Base-by-base conservation (phyloP, 2,113 vertebrate species). In the Gymnarchus niloticus region DNA sequence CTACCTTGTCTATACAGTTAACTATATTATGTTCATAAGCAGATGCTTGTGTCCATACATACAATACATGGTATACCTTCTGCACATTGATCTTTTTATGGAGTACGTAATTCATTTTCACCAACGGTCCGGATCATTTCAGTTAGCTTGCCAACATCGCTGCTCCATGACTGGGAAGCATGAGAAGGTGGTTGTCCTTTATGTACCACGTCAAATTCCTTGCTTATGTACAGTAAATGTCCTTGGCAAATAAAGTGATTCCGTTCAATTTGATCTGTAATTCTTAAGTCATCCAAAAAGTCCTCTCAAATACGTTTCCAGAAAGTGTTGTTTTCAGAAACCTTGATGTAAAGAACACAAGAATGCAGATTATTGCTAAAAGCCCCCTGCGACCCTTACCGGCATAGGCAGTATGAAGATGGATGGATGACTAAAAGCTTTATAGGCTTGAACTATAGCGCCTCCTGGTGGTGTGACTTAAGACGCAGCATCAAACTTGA, bases 391-490 rank as follows among this genome's bases (percentile, higher is more conserved):
- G n/a, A n/a, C n/a, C n/a, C n/a, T n/a, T n/a, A n/a, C n/a, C n/a
- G n/a, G n/a, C n/a, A n/a, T n/a, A n/a, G n/a, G n/a, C n/a, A n/a
- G n/a, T n/a, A n/a, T 33, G 48, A 19, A 41, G 23, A 78, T 21
- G 44, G n/a, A n/a, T n/a, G n/a, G n/a, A 78, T 3, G n/a, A 61
- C 57, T 61, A 61, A 61, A 59, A 61, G 19, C 57, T 3, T 19
- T 77, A 61, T 57, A 49, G 57, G 28, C 56, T 54, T 90, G 87
- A 90, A 78, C 87, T 90, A 87, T 92, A 90, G 89, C 90, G 85
- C 90, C 91, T 88, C 90, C 91, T 92, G 87, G 89, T 91, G 91
- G 91, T 82, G 87, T 54, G 6, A 41, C 33, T 41, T 21, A 51
- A 85, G 56, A 81, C 86, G 84, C 88, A 37, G 25, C 17, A 41